Conservation (phyloP, 1,140 invertebrate genomes). For the Agrypnia vestita region DNA sequence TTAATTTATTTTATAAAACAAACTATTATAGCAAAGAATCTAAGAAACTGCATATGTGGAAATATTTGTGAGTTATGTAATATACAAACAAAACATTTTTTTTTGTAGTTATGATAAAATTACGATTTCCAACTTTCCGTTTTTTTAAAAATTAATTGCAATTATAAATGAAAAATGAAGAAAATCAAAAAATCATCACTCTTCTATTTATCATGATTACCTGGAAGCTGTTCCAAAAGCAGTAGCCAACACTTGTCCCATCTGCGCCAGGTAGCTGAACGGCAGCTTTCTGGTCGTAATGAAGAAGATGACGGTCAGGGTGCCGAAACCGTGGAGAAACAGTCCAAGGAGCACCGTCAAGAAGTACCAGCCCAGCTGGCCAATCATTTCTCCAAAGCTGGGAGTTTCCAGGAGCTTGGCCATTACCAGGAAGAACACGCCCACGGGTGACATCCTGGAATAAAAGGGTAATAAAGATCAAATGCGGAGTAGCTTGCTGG, state of each 20-base stretch:
- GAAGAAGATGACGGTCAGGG: conserved; percentile 89
- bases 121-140: too few relatives aligned
- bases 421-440: conserved; percentile 92
- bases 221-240: conserved; percentile 96
- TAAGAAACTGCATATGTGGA: too few relatives aligned
- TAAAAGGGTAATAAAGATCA: too few relatives aligned
- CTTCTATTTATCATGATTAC: conserved; percentile 68
- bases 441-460: conserved; percentile 90
- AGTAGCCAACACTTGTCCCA: conserved; percentile 91
- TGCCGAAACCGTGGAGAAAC: conserved; percentile 91
- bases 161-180: too few relatives aligned
- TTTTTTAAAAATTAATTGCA: too few relatives aligned
- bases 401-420: conserved; percentile 92
- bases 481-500: too few relatives aligned
- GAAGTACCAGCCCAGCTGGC: conserved; percentile 93
- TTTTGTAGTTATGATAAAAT: too few relatives aligned
- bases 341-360: conserved; percentile 91
- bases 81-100: too few relatives aligned
- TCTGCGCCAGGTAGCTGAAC: conserved; percentile 86
- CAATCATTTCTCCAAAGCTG: conserved; percentile 85
- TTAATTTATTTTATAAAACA: too few relatives aligned
- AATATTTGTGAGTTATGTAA: too few relatives aligned
- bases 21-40: too few relatives aligned
- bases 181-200: too few relatives aligned
- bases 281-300: conserved; percentile 85